Evolutionary conservation across 2,797 vertebrate species (phyloP), one percentile per base, ranked within the genome.

Genomic region (Chaetophractus vellerosus): DNA sequence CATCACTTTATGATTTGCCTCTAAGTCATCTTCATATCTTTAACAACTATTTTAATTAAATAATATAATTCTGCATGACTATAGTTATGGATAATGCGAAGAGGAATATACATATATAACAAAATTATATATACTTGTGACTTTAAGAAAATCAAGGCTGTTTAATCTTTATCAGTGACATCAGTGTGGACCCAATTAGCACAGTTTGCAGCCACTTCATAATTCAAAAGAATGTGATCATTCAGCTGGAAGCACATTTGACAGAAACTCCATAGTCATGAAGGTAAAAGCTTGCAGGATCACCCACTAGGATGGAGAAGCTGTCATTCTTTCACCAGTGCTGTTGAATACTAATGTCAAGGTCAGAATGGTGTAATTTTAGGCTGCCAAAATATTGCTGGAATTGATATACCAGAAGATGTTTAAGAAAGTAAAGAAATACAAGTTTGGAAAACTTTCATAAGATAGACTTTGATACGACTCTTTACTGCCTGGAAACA

Each of bases 261-360:
- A 98, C 98, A 98, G 98, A 96, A 98, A 98, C 97, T 98, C 98
- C 98, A 98, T 98, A 98, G 98, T 98, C 98, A 98, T 98, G 98
- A 98, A 98, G 97, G 98, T 98, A 97, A 98, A 98, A 98, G 98
- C 98, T 95, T 96, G 97, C 98, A 95, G 96, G 98, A 98, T 98
- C 98, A 98, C 97, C 98, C 98, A 97, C 97, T 96, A 98, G 98
- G 98, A 98, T 98, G 97, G 98, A 98, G 97, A 98, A 98, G 96
- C 98, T 98, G 98, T 98, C 98, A 98, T 96, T 98, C 98, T 97
- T 96, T 97, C 96, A 98, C 98, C 97, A 97, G 96, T 88, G 96
- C 98, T 96, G 97, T 92, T 97, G 98, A 98, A 98, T 98, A 98
- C 98, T 98, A 98, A 98, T 98, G 98, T 98, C 98, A 98, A 98